Percentiles rank a stretch among this genome's conserved stretches.
Evolutionary conservation across 2,113 vertebrate species (phyloP).

Genomic region (Chamaetylas fuelleborni): DNA sequence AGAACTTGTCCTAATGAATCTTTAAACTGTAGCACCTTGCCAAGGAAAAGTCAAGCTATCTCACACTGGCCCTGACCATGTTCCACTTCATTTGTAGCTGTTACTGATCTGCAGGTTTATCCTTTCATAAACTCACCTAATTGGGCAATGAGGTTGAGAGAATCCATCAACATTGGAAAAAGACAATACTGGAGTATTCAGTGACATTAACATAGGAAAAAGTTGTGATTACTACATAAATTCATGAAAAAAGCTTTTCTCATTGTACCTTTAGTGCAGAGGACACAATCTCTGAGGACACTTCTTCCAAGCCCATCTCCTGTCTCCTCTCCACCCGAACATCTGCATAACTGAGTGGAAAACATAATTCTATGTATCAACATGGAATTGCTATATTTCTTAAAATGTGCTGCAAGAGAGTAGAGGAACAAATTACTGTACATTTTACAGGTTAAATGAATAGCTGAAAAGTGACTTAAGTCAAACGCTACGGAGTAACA

Average conservation of each 20-base stretch:
- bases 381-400: background rate
- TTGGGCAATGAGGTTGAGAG: background rate
- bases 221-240: background rate
- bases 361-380: background rate
- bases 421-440: background rate
- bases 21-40: background rate
- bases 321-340: conserved; percentile 80
- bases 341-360: conserved; percentile 76
- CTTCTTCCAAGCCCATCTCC: conserved; percentile 75
- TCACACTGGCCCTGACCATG: background rate
- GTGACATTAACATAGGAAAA: background rate
- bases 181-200: background rate
- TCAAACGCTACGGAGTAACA: background rate
- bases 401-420: background rate
- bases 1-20: background rate
- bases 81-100: background rate
- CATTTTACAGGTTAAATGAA: background rate
- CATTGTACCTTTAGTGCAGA: conserved; percentile 73
- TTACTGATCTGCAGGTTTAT: background rate
- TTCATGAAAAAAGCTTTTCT: background rate
- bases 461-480: background rate
- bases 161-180: background rate
- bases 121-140: background rate
- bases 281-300: conserved; percentile 65
- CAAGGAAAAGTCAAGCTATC: background rate